Base-by-base conservation (phyloP, 2,888 invertebrate species). In the Trachelus stipa region DNA sequence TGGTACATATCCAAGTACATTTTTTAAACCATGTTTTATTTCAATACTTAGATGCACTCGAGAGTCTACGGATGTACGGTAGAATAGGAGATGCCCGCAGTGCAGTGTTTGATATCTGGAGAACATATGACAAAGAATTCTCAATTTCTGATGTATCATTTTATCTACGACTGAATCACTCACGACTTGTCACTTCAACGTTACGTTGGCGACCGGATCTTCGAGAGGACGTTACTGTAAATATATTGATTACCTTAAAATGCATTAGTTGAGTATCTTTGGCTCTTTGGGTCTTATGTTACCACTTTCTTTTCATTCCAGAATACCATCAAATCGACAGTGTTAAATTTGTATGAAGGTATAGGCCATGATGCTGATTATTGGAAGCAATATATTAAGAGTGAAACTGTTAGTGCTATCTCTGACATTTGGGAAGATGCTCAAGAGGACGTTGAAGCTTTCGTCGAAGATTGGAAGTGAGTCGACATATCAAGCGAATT, bases 151-250 rank as follows among this genome's bases (percentile, higher is more conserved):
- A 97, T 90, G 92, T 97, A 34, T 94, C 95, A 4, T 97, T 96
- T 34, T 97, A 96, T 90, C 92, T 97, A 73, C 94, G 95, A 35
- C 93, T 97, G 83, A 97, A 97, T 92, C 97, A 97, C 89, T 97
- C 97, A 0, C 93, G 97, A 68, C 92, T 97, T 1, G 92, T 97
- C 23, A 96, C 96, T 1, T 96, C 97, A 80, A 94, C 94, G n/a
- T 92, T 97, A 34, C 93, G 94, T 79, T 97, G 97, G 97, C 93
- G 97, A 34, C 96, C 97, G 0, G 94, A 95, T 83, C 94, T 97
- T 34, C 95, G 94, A 85, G 87, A 91, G 2, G 95, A 95, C 82
- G 85, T 95, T 11, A 92, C 92, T 86, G 94, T 94, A 90, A 84
- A 86, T 82, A 56, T 56, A 56, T 23, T 23, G 56, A 56, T 23